These are phyloP conservation scores for Ceryle rudis DNA, from an alignment of 2,797 vertebrate species.

Conservation along the genomic window DNA sequence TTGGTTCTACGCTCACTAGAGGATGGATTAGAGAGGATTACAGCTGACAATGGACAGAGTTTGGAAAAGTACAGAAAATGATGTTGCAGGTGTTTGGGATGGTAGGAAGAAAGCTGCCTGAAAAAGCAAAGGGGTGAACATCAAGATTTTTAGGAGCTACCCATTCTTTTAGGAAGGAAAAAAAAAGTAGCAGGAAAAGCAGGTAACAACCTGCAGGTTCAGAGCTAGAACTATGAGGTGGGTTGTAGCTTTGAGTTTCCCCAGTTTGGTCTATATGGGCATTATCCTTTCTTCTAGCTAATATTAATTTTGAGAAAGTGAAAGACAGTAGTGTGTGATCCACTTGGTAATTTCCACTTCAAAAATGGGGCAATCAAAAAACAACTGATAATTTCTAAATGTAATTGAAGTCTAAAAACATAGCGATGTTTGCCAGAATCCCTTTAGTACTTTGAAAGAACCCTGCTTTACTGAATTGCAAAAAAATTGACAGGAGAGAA, in stretches of 20 bases:
- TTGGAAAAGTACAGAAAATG: background rate
- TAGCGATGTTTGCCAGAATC: background rate
- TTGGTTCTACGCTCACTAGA: background rate
- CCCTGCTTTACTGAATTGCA: background rate
- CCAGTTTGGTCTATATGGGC: background rate
- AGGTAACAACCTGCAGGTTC: background rate
- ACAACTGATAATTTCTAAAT: background rate
- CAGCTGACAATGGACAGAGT: background rate
- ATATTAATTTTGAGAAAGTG: background rate
- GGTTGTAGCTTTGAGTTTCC: background rate
- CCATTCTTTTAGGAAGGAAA: background rate
- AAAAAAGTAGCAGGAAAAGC: background rate
- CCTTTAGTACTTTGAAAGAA: background rate
- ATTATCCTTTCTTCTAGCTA: background rate
- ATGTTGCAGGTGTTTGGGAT: background rate
- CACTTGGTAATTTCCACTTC: background rate
- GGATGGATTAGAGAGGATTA: background rate
- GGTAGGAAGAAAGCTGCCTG: background rate
- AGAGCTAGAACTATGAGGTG: background rate
- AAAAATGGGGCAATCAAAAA: background rate
- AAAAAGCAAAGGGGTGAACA: background rate
- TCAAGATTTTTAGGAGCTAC: background rate
- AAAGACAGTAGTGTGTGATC: background rate
- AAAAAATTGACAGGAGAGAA: background rate
- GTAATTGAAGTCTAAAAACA: background rate